phyloP scores from a whole-genome alignment of 1,140 invertebrate genomes.

The Subanguina moxae region DNA sequence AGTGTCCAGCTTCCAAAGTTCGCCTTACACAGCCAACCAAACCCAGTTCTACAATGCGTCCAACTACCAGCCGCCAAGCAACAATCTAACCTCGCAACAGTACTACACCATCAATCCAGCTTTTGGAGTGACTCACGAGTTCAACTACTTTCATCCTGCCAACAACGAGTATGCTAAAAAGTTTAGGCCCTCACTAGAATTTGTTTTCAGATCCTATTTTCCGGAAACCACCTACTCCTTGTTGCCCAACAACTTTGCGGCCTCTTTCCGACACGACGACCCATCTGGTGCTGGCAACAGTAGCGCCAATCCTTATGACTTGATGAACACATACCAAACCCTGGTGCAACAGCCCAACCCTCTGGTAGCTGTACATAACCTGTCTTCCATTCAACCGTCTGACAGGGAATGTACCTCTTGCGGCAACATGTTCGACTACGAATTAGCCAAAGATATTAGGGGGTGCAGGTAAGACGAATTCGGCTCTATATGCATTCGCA shows the following conservation, averaged over 20 bases:
- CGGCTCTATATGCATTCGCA: too few relatives aligned
- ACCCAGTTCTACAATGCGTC: conserved; percentile 2
- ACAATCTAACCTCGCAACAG: not conserved
- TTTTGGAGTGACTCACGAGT: not conserved
- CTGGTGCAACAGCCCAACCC: conserved; percentile 3
- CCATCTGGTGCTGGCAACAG: not conserved
- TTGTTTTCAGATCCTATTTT: not conserved
- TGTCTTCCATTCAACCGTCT: not conserved
- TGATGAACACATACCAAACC: conserved; percentile 1
- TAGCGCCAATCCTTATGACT: not conserved
- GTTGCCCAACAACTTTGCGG: conserved; percentile 7
- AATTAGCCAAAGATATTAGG: conserved; percentile 28
- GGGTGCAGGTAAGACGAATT: conserved; percentile 1
- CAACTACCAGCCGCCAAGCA: not conserved
- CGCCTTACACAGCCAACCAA: not conserved
- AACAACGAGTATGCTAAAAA: not conserved
- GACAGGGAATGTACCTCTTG: conserved; percentile 36
- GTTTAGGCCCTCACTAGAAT: not conserved
- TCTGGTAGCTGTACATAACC: not conserved
- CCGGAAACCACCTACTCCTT: conserved; percentile 7
- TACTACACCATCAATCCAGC: conserved; percentile 5
- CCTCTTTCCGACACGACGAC: not conserved
- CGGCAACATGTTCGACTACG: conserved; percentile 24
- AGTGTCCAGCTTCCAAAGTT: too few relatives aligned
- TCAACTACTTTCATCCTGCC: not conserved